phyloP scores from a whole-genome alignment of 2,113 vertebrate genomes.

The Tetrax tetrax region DNA sequence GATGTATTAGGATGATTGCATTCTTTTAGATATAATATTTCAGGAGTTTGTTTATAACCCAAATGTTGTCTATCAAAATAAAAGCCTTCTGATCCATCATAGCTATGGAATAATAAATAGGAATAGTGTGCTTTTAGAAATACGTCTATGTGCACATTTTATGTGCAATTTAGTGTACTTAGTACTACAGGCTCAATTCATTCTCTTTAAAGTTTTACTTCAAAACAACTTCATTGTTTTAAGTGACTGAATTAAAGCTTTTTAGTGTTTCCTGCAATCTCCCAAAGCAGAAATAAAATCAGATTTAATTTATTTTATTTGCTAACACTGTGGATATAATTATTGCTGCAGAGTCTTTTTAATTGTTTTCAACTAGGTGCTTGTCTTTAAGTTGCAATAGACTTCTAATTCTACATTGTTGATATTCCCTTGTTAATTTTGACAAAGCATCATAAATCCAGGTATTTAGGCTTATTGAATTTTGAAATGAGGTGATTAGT shows the following conservation, averaged over 20 bases:
- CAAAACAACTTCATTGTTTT: conserved; percentile 75
- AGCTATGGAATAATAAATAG: conserved; percentile 22
- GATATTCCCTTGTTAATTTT: conserved; percentile 80
- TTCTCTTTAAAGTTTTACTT: conserved; percentile 77
- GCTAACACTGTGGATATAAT: conserved; percentile 83
- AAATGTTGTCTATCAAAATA: not conserved
- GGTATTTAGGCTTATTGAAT: conserved; percentile 89
- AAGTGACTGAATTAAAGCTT: conserved; percentile 78
- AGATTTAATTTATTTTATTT: conserved; percentile 89
- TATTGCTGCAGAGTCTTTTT: conserved; percentile 81
- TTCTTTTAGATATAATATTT: not conserved
- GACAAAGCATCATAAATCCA: conserved; percentile 86
- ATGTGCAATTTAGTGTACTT: conserved; percentile 57
- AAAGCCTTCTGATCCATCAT: not conserved
- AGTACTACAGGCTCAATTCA: conserved; percentile 53
- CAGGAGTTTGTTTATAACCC: not conserved
- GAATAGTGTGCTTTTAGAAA: conserved; percentile 36
- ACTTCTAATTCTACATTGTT: conserved; percentile 77
- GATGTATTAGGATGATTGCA: not conserved
- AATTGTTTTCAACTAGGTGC: conserved; percentile 86
- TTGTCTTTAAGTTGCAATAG: conserved; percentile 82
- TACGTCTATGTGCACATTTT: conserved; percentile 22
- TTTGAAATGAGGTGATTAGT: conserved; percentile 87
- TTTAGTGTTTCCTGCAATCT: conserved; percentile 78
- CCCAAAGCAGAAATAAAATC: conserved; percentile 86